These are phyloP conservation scores for Brachionus sp. DNA, from an alignment of 1,140 invertebrate genomes.

Conservation along the genomic window DNA sequence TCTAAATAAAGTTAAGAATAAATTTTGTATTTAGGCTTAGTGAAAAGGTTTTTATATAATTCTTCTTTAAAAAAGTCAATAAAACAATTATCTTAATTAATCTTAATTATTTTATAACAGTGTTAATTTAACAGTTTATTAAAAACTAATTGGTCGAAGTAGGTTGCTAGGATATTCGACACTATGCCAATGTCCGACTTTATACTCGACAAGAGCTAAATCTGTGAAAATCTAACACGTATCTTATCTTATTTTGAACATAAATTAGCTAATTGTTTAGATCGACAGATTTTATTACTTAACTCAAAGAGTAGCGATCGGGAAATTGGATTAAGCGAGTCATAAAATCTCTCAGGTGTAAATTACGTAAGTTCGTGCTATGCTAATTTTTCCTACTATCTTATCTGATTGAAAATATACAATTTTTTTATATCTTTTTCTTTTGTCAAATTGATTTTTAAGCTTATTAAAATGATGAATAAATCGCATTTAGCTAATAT, in stretches of 20 bases:
- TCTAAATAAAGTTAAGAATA: no score
- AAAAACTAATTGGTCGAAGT: not conserved
- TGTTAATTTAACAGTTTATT: slow-evolving; percentile 44
- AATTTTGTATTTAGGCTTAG: no score
- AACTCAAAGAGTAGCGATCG: slow-evolving; percentile 5
- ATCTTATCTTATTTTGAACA: not conserved
- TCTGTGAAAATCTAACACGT: slow-evolving; percentile 24
- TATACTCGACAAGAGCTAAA: slow-evolving; percentile 1
- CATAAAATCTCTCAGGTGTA: slow-evolving; percentile 11
- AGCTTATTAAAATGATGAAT: not conserved
- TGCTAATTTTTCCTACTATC: not conserved
- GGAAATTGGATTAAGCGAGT: not conserved
- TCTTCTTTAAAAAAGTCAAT: slow-evolving; percentile 1
- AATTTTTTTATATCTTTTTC: not conserved
- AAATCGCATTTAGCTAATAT: not conserved
- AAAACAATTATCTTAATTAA: slow-evolving; percentile 42
- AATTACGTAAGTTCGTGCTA: not conserved
- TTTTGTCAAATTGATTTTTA: not conserved
- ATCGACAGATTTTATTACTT: slow-evolving; percentile 35
- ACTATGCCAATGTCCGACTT: slow-evolving; percentile 37
- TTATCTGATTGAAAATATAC: not conserved
- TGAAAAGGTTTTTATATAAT: not conserved
- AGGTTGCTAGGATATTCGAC: slow-evolving; percentile 5
- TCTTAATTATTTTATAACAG: slow-evolving; percentile 42
- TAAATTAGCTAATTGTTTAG: slow-evolving; percentile 19